Percentiles rank a stretch among this genome's conserved stretches.
phyloP scores from a whole-genome alignment of 2,113 vertebrate genomes.

The Poeciliopsis occidentalis region DNA sequence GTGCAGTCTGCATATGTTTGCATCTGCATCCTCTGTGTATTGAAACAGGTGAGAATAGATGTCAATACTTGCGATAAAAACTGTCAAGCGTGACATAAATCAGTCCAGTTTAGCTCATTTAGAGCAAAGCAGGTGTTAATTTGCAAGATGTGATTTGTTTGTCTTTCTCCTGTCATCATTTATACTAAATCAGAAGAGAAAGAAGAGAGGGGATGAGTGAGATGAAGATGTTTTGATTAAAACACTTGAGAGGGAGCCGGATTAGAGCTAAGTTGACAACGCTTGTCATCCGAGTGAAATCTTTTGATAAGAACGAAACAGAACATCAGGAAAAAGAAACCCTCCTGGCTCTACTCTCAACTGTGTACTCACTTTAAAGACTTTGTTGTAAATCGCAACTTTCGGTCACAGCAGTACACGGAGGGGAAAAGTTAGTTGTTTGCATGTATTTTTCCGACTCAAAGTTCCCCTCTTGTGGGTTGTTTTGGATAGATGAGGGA shows the following conservation, averaged over 20 bases:
- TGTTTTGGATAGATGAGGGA: conserved; percentile 2
- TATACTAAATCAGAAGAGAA: conserved; percentile 21
- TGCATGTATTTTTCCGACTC: neutral
- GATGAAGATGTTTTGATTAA: conserved; percentile 40
- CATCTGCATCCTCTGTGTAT: neutral
- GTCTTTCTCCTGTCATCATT: conserved; percentile 24
- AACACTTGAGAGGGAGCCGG: conserved; percentile 28
- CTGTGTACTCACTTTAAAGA: conserved; percentile 43
- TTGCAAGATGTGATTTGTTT: conserved; percentile 31
- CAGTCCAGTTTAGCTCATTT: conserved; percentile 30
- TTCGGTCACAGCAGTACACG: neutral
- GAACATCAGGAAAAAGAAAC: conserved; percentile 37
- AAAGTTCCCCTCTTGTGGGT: conserved; percentile 4
- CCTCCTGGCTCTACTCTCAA: conserved; percentile 43
- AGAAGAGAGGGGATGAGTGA: neutral
- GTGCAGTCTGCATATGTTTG: conserved; percentile 26
- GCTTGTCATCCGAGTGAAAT: conserved; percentile 56
- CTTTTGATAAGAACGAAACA: conserved; percentile 58
- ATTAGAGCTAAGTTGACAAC: conserved; percentile 49
- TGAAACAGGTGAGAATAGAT: conserved; percentile 28
- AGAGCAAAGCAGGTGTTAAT: conserved; percentile 23
- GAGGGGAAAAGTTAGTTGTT: neutral
- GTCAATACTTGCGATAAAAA: conserved; percentile 26
- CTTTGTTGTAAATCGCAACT: conserved; percentile 12
- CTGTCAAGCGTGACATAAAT: conserved; percentile 42